These are phyloP conservation scores for Napeogenes inachia DNA, from an alignment of 2,888 invertebrate species.

Conservation along the genomic window DNA sequence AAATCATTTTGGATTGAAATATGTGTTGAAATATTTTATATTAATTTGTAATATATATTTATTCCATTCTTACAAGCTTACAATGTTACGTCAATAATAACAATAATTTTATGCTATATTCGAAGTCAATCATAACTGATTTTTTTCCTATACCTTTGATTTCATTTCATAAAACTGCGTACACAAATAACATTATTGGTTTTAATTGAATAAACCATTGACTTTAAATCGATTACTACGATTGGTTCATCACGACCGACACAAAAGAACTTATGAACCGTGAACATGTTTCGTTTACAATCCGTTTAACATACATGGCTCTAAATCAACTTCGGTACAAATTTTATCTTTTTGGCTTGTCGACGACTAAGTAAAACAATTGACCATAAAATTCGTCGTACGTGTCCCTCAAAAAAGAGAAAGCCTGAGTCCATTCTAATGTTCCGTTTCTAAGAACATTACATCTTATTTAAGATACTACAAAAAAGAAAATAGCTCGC, in stretches of 20 bases:
- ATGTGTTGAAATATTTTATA: no score
- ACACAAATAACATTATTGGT: background rate
- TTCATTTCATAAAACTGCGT: conserved; percentile 7
- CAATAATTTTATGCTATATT: no score
- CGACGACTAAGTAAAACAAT: conserved; percentile 67
- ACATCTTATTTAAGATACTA: conserved; percentile 74
- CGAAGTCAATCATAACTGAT: no score
- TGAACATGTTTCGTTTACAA: conserved; percentile 48
- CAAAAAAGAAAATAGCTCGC: conserved; percentile 66
- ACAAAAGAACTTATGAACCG: conserved; percentile 42
- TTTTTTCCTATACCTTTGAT: background rate
- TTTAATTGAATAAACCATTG: conserved; percentile 15
- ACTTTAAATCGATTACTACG: conserved; percentile 35
- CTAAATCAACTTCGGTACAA: conserved; percentile 29
- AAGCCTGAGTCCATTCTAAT: conserved; percentile 67
- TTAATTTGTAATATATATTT: no score
- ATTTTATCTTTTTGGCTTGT: conserved; percentile 53
- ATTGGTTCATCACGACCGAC: conserved; percentile 40
- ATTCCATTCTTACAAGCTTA: no score
- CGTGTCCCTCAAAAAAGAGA: conserved; percentile 71
- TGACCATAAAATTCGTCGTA: conserved; percentile 71
- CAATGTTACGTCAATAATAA: no score
- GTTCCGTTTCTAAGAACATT: conserved; percentile 74
- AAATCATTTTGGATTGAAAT: no score
- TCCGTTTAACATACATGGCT: conserved; percentile 33